phyloP scores from a whole-genome alignment of 1,140 invertebrate species.

The Parapsyche elsis region DNA sequence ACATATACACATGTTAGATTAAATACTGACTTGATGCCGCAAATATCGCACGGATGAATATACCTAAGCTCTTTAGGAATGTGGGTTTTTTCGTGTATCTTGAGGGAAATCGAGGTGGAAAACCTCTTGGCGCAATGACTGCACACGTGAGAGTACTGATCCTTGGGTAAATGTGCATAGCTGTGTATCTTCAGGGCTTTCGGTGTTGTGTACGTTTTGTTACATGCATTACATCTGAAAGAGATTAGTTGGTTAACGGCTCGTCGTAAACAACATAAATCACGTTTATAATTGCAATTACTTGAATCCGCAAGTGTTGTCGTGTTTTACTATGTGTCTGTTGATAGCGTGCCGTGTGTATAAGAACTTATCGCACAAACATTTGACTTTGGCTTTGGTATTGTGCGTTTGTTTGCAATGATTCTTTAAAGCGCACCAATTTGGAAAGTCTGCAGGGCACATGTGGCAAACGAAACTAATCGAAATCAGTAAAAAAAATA shows the following conservation, averaged over 20 bases:
- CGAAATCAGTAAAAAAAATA: constrained; percentile 26
- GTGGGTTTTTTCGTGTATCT: constrained; percentile 48
- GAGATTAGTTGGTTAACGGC: constrained; percentile 15
- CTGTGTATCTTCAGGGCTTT: constrained; percentile 40
- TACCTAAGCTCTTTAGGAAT: constrained; percentile 47
- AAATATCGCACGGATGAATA: constrained; percentile 49
- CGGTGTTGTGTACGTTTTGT: constrained; percentile 40
- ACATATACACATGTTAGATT: not conserved
- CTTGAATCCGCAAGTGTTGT: constrained; percentile 8
- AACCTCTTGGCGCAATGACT: constrained; percentile 47
- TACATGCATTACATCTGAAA: constrained; percentile 43
- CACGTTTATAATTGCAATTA: not conserved
- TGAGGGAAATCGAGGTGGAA: constrained; percentile 35
- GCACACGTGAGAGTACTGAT: constrained; percentile 37
- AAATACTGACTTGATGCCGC: constrained; percentile 44
- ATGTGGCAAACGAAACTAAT: constrained; percentile 28
- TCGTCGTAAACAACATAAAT: too few relatives aligned
- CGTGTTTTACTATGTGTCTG: constrained; percentile 31
- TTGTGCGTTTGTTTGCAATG: constrained; percentile 11
- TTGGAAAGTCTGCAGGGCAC: constrained; percentile 1
- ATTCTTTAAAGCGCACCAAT: constrained; percentile 12
- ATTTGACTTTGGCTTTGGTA: constrained; percentile 19
- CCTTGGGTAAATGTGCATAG: constrained; percentile 33
- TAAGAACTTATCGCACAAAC: constrained; percentile 33
- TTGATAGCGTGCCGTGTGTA: constrained; percentile 21